A percentile compares a stretch with the other conserved stretches of the same genome.
Evolutionary conservation across 2,113 vertebrate genomes (phyloP).

Genomic region (Calyptomena viridis): DNA sequence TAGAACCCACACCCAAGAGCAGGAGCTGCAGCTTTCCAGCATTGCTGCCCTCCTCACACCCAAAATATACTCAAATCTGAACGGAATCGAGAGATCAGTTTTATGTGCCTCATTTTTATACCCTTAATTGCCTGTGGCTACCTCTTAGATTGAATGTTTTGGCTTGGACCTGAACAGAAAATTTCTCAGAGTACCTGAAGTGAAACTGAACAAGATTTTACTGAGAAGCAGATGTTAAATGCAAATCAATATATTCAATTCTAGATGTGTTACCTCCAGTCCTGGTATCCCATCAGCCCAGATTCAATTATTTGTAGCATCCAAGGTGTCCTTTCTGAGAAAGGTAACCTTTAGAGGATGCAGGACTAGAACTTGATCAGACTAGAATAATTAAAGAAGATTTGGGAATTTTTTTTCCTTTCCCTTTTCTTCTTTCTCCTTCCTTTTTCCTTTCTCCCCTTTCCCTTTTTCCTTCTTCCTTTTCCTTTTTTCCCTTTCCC

Average conservation of each 20-base stretch:
- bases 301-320: background rate
- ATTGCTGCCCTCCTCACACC: background rate
- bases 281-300: background rate
- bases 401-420: background rate
- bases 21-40: background rate
- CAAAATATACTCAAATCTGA: background rate
- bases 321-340: background rate
- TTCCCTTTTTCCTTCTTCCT: background rate
- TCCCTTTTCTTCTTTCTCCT: background rate
- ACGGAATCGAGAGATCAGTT: background rate
- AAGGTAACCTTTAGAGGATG: background rate
- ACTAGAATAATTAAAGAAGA: background rate
- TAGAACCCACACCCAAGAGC: background rate
- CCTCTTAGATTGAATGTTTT: background rate
- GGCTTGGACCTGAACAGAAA: background rate
- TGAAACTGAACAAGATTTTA: background rate
- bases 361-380: background rate
- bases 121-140: background rate
- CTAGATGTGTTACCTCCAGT: fast-evolving
- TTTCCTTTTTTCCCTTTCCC: background rate
- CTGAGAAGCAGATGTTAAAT: background rate
- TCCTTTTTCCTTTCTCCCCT: background rate
- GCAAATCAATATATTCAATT: background rate
- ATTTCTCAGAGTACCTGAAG: background rate
- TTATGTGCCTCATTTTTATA: background rate